Evolutionary conservation across 2,113 vertebrate genomes (phyloP).

Genomic region (Gobio gobio): DNA sequence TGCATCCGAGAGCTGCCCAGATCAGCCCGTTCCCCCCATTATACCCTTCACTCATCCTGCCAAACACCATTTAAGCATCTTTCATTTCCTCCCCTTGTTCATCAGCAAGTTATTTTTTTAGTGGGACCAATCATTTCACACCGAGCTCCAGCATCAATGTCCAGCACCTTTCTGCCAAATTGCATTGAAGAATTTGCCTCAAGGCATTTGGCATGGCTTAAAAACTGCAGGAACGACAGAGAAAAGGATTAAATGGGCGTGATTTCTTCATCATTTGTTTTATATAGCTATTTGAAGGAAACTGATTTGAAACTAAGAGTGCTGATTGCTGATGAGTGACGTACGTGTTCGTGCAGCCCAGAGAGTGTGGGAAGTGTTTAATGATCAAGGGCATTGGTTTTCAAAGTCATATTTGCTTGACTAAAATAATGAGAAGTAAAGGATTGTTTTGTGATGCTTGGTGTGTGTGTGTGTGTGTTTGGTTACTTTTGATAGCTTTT

Average conservation of each 20-base stretch:
- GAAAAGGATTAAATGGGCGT: conserved; percentile 38
- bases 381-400: neutral
- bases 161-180: conserved; percentile 41
- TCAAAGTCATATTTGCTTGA: neutral
- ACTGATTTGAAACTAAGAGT: conserved; percentile 40
- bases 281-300: conserved; percentile 31
- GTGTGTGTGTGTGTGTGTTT: too few species aligned
- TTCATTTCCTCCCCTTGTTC: conserved; percentile 57
- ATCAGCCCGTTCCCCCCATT: conserved; percentile 43
- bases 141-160: conserved; percentile 20
- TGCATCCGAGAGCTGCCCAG: conserved; percentile 48
- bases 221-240: neutral
- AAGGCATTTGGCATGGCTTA: conserved; percentile 34
- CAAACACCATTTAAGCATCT: conserved; percentile 48
- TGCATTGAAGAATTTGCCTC: conserved; percentile 33
- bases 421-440: too few species aligned
- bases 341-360: neutral
- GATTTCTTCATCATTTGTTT: conserved; percentile 29
- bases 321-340: conserved; percentile 36
- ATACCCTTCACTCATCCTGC: conserved; percentile 51
- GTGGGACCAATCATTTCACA: conserved; percentile 42
- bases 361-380: neutral
- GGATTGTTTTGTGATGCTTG: too few species aligned
- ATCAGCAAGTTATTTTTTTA: conserved; percentile 48
- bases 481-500: too few species aligned